These are phyloP conservation scores for Lamellibrachia luymesi DNA, from an alignment of 1,140 invertebrate genomes.

Conservation along the genomic window DNA sequence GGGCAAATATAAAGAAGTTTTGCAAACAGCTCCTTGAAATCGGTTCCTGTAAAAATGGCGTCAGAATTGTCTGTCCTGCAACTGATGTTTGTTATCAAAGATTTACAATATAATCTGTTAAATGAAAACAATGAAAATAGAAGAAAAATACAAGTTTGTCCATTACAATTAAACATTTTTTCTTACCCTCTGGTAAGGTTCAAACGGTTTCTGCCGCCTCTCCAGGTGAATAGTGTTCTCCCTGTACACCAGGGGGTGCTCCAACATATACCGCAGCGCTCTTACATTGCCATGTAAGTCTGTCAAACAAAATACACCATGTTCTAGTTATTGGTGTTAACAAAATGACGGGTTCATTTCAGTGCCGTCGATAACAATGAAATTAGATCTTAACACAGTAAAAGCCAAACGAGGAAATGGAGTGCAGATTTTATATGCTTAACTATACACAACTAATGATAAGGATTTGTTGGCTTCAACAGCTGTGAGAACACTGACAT, in stretches of 20 bases:
- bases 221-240: conserved; percentile 42
- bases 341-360: background rate
- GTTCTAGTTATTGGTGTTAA: too few species aligned
- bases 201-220: conserved; percentile 38
- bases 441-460: background rate
- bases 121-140: too few species aligned
- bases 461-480: background rate
- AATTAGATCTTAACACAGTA: background rate
- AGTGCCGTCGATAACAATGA: background rate
- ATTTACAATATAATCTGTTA: too few species aligned
- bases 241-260: conserved; percentile 44
- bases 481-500: background rate
- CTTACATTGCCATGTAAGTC: conserved; percentile 47
- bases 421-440: background rate
- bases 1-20: too few species aligned
- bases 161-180: background rate
- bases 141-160: too few species aligned
- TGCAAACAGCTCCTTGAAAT: too few species aligned
- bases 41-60: too few species aligned
- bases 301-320: conserved; percentile 23
- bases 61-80: too few species aligned
- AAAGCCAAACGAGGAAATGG: background rate
- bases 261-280: conserved; percentile 43
- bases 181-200: conserved; percentile 43
- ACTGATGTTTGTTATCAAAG: too few species aligned